Conservation (phyloP, 2,797 vertebrate genomes). For the Peromyscus attwateri region DNA sequence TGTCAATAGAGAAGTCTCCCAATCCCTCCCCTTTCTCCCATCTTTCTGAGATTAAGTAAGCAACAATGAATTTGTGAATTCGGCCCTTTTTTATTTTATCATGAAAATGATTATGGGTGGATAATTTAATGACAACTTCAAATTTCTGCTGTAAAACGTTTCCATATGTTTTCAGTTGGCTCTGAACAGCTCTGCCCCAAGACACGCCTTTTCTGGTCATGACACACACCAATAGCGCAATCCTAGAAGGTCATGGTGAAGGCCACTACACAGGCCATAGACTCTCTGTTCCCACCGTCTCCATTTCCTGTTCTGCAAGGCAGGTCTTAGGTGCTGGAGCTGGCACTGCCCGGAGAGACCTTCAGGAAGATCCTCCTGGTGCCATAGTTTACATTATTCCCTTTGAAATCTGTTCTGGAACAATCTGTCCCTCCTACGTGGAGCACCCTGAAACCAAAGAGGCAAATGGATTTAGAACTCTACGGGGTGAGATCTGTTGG, state of each 20-base stretch:
- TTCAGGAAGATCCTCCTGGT: background rate
- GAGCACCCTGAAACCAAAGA: background rate
- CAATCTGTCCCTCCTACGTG: background rate
- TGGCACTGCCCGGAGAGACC: background rate
- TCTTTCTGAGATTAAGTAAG: constrained; percentile 58
- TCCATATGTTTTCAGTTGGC: constrained; percentile 79
- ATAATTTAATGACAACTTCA: constrained; percentile 65
- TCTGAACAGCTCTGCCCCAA: constrained; percentile 60
- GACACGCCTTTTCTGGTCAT: background rate
- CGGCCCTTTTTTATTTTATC: constrained; percentile 39
- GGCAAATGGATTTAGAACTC: background rate
- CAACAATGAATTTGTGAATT: constrained; percentile 51
- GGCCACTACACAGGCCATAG: background rate
- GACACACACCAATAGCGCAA: background rate
- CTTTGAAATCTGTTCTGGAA: background rate
- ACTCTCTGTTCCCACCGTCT: background rate
- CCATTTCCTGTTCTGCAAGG: background rate
- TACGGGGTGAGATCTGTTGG: background rate
- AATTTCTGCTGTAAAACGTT: constrained; percentile 76
- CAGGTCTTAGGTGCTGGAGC: background rate
- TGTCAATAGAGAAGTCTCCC: background rate
- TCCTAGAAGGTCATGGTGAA: background rate
- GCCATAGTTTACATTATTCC: background rate
- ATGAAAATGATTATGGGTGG: constrained; percentile 32
- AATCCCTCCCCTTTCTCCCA: background rate